Percentiles rank a stretch among this genome's conserved stretches.
phyloP scores from a whole-genome alignment of 2,797 vertebrate species.

The Odontamblyopus rebecca region DNA sequence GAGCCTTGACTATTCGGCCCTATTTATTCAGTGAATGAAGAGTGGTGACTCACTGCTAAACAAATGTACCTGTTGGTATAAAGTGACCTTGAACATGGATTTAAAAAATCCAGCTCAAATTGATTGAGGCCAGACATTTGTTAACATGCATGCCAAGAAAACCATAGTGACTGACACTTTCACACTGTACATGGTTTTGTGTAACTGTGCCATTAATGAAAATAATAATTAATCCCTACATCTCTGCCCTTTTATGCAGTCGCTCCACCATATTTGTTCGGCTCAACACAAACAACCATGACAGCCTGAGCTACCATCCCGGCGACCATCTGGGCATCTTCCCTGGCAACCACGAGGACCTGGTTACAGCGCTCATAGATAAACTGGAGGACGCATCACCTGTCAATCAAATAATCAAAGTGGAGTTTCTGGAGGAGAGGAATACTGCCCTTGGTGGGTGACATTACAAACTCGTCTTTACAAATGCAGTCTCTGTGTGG shows the following conservation, averaged over 20 bases:
- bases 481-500: slow-evolving; percentile 25
- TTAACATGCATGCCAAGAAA: too few species aligned
- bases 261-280: slow-evolving; percentile 93
- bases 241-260: slow-evolving; percentile 68
- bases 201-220: slow-evolving; percentile 17
- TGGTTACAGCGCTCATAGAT: slow-evolving; percentile 90
- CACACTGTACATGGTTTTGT: background rate
- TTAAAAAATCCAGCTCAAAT: background rate
- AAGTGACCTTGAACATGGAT: background rate
- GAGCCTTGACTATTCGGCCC: too few species aligned
- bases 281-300: slow-evolving; percentile 88
- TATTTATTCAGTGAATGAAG: too few species aligned
- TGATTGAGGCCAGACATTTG: background rate
- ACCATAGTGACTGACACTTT: too few species aligned
- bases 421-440: slow-evolving; percentile 95
- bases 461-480: slow-evolving; percentile 30
- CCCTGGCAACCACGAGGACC: slow-evolving; percentile 91
- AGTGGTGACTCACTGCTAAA: too few species aligned
- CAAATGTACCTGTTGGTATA: too few species aligned
- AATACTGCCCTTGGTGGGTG: slow-evolving; percentile 91
- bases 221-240: slow-evolving; percentile 15
- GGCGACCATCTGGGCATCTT: slow-evolving; percentile 97
- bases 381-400: slow-evolving; percentile 92
- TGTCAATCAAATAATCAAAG: slow-evolving; percentile 90
- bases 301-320: slow-evolving; percentile 88